A percentile compares a stretch with the other conserved stretches of the same genome.
Evolutionary conservation across 2,888 invertebrate genomes (phyloP).

Genomic region (Aphrophora alni): DNA sequence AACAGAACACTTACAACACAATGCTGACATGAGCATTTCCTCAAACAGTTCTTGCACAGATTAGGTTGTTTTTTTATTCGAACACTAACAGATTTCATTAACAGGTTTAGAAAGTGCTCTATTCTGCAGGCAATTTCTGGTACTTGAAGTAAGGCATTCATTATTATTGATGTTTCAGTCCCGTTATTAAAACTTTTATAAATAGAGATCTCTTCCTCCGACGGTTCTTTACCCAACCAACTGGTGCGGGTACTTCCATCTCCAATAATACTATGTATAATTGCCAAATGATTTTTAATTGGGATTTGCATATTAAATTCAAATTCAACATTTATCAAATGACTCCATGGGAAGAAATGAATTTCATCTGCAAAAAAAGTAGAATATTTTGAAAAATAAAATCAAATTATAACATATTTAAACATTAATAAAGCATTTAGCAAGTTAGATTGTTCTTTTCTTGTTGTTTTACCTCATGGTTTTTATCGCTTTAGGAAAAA

Average conservation of each 20-base stretch:
- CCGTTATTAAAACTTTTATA: neutral
- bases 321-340: neutral
- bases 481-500: too few relatives aligned
- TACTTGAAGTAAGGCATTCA: slow-evolving; percentile 56
- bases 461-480: too few relatives aligned
- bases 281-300: neutral
- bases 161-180: slow-evolving; percentile 51
- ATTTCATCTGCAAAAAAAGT: neutral
- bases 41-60: slow-evolving; percentile 32
- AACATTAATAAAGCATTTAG: too few relatives aligned
- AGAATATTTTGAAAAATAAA: neutral
- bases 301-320: neutral
- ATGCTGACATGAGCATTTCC: slow-evolving; percentile 61
- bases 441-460: too few relatives aligned
- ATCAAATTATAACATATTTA: too few relatives aligned
- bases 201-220: neutral
- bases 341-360: slow-evolving; percentile 31
- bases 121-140: slow-evolving; percentile 55
- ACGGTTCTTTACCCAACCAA: slow-evolving; percentile 17
- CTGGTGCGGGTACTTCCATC: neutral
- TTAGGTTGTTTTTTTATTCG: slow-evolving; percentile 65
- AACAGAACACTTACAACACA: slow-evolving; percentile 83
- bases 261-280: slow-evolving; percentile 15
- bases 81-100: slow-evolving; percentile 64
- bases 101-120: slow-evolving; percentile 59